phyloP scores from a whole-genome alignment of 1,140 invertebrate genomes.

The Hyphantria cunea region DNA sequence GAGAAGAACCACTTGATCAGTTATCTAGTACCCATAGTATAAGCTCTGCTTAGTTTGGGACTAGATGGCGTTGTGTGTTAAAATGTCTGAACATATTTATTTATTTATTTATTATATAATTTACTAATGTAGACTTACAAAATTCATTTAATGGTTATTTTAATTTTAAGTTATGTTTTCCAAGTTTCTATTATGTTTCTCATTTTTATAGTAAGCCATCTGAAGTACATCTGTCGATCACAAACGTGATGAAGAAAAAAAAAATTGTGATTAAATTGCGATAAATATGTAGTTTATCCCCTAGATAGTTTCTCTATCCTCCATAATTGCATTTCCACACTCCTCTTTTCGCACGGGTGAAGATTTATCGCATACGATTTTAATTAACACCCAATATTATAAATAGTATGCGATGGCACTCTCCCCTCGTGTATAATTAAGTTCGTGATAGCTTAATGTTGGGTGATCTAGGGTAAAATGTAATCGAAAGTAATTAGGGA shows the following conservation, averaged over 20 bases:
- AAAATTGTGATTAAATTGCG: constrained; percentile 25
- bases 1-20: too few species aligned
- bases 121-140: too few species aligned
- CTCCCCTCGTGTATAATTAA: constrained; percentile 31
- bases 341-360: constrained; percentile 57
- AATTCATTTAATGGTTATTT: too few species aligned
- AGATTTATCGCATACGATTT: constrained; percentile 67
- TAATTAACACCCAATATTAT: constrained; percentile 69
- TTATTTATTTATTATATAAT: too few species aligned
- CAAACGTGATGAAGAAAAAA: too few species aligned
- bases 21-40: too few species aligned
- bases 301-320: constrained; percentile 15
- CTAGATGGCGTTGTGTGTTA: too few species aligned
- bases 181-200: neutral
- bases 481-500: constrained; percentile 12
- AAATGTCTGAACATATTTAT: too few species aligned
- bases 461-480: constrained; percentile 7
- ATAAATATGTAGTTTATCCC: constrained; percentile 29
- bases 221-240: neutral
- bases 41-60: too few species aligned
- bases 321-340: constrained; percentile 38
- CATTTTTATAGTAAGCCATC: neutral
- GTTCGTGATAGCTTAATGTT: constrained; percentile 30
- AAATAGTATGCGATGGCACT: constrained; percentile 40
- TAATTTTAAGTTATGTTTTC: too few species aligned